Evolutionary conservation across 2,113 vertebrate species (phyloP), one percentile per base, ranked within the genome.

Genomic region (Gobius niger): DNA sequence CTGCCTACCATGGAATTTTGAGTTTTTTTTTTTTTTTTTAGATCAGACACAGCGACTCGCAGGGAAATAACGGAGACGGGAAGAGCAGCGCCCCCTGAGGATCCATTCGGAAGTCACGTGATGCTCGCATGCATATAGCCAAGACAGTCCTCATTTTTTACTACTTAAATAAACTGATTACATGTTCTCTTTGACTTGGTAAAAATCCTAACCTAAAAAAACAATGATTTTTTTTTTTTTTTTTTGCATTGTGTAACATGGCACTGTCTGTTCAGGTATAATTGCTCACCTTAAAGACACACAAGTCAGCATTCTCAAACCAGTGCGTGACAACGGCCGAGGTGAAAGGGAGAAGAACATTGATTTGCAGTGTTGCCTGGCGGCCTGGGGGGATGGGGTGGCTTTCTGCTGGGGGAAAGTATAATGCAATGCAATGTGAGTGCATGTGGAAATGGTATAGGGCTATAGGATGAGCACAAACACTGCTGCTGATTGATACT

Each of bases 331-430:
- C 6, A 73, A 65, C 63, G 52, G 66, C 56, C 73, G 46, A 74
- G 68, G 75, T 70, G 61, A 83, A 78, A 64, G 65, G 47, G 44
- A 54, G 52, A 57, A 77, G 60, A 47, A 52, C 85, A 88, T 90
- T 82, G 85, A 86, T 88, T 63, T 42, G 51, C 69, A 0, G 1
- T 49, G 40, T 54, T 14, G 57, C 40, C 47, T 65, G 80, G 63
- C 70, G 63, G 66, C 52, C 50, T 44, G 68, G 71, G 24, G 73
- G 77, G 73, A 46, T 65, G 66, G 40, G 47, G 34, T 47, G 16
- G 61, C 60, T 73, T 46, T 72, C 70, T 70, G 47, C 68, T 9
- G 66, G 44, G 54, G 59, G 54, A 82, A 61, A 78, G 76, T 62
- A 63, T 74, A 42, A 70, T 76, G 73, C 69, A 75, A 80, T 77